phyloP scores from a whole-genome alignment of 2,797 vertebrate genomes.

The Graptemys geographica region DNA sequence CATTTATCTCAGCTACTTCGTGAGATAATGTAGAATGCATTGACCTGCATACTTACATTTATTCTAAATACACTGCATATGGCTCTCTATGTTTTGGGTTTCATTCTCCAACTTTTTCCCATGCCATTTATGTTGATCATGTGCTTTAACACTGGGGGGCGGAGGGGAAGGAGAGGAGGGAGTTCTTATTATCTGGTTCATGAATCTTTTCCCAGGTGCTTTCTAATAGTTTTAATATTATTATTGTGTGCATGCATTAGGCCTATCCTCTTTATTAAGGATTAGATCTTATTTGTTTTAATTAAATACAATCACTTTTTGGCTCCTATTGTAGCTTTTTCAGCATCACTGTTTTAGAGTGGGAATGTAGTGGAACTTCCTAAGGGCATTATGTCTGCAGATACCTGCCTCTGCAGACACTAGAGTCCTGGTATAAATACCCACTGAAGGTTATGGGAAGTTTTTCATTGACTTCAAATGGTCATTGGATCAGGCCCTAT shows the following conservation, averaged over 20 bases:
- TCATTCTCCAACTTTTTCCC: neutral
- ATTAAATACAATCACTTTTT: neutral
- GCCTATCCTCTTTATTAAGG: neutral
- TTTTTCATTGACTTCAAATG: neutral
- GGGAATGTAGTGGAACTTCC: neutral
- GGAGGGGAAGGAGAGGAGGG: neutral
- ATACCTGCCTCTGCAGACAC: neutral
- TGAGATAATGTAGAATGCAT: neutral
- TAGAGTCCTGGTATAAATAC: neutral
- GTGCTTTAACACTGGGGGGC: neutral
- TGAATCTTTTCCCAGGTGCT: neutral
- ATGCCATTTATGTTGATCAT: neutral
- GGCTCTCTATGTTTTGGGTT: neutral
- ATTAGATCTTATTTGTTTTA: neutral
- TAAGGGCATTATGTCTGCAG: neutral
- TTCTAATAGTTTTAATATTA: neutral
- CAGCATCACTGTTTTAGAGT: neutral
- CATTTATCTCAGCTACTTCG: neutral
- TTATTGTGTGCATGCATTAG: neutral
- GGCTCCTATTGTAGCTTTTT: neutral
- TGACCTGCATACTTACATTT: conserved; percentile 27
- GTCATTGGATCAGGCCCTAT: neutral
- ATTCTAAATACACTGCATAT: neutral
- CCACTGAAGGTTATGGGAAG: neutral
- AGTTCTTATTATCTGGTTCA: neutral